A percentile compares a stretch with the other conserved stretches of the same genome.
phyloP scores from a whole-genome alignment of 37 sponge, comb jelly and placozoan genomes.

The Spongilla lacustris region DNA sequence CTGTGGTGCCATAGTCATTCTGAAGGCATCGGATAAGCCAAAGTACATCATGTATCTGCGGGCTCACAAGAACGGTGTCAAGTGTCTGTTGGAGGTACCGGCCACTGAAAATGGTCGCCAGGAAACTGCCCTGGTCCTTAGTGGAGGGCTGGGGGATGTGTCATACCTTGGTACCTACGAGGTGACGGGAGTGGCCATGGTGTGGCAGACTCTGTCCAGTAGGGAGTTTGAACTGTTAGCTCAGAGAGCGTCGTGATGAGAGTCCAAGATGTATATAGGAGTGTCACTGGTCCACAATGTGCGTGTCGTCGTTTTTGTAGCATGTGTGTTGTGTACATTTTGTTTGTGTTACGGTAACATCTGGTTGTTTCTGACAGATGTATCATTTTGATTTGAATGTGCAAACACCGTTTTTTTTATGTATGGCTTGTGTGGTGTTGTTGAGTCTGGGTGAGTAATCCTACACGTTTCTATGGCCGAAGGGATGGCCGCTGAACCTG shows the following conservation, averaged over 20 bases:
- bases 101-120: not conserved
- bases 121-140: constrained; percentile 48
- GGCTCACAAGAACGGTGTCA: constrained; percentile 55
- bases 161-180: constrained; percentile 6
- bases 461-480: too few relatives aligned
- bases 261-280: not conserved
- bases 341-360: not conserved
- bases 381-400: not conserved
- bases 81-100: constrained; percentile 66
- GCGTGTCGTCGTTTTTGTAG: not conserved
- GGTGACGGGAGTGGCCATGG: constrained; percentile 57
- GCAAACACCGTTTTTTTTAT: not conserved
- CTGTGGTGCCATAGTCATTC: constrained; percentile 63
- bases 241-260: not conserved
- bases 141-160: constrained; percentile 72
- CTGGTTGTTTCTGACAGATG: not conserved
- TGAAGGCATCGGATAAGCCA: constrained; percentile 47
- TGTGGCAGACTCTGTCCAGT: constrained; percentile 66
- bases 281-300: not conserved
- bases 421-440: not conserved
- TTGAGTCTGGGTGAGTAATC: too few relatives aligned
- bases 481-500: too few relatives aligned
- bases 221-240: constrained; percentile 40
- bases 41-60: constrained; percentile 43
- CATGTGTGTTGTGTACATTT: not conserved